phyloP scores from a whole-genome alignment of 2,888 invertebrate species.

The Andrena trimmerana region DNA sequence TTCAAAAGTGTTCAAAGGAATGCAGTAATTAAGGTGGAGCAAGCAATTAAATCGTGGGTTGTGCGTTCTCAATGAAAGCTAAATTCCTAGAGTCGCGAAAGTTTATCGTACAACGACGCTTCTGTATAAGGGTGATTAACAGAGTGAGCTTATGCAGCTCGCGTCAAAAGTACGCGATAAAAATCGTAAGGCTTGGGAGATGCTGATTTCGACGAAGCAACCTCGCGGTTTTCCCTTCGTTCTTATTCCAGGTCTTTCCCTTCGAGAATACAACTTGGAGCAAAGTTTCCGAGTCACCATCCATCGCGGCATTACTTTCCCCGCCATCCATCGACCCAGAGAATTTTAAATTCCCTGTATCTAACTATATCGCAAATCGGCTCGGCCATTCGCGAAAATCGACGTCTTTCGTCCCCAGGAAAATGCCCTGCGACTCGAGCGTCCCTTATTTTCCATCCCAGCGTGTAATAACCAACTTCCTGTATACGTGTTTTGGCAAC shows the following conservation, averaged over 20 bases:
- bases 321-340: too few species aligned
- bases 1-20: slow-evolving; percentile 12
- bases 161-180: neutral
- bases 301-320: neutral
- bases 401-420: slow-evolving; percentile 2
- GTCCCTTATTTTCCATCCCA: slow-evolving; percentile 9
- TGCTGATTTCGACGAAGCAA: neutral
- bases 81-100: neutral
- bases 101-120: neutral
- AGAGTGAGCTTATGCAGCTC: neutral
- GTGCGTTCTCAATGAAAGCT: neutral
- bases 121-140: slow-evolving; percentile 1
- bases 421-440: slow-evolving; percentile 10
- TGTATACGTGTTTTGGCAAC: slow-evolving; percentile 26
- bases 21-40: slow-evolving; percentile 12
- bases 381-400: slow-evolving; percentile 4
- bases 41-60: slow-evolving; percentile 26
- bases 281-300: neutral
- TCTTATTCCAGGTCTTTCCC: neutral
- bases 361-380: neutral
- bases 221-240: neutral
- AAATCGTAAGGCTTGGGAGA: neutral
- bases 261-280: neutral
- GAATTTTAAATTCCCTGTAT: too few species aligned
- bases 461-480: neutral